Conservation (phyloP, 2,113 vertebrate species). For the Xyrauchen texanus region DNA sequence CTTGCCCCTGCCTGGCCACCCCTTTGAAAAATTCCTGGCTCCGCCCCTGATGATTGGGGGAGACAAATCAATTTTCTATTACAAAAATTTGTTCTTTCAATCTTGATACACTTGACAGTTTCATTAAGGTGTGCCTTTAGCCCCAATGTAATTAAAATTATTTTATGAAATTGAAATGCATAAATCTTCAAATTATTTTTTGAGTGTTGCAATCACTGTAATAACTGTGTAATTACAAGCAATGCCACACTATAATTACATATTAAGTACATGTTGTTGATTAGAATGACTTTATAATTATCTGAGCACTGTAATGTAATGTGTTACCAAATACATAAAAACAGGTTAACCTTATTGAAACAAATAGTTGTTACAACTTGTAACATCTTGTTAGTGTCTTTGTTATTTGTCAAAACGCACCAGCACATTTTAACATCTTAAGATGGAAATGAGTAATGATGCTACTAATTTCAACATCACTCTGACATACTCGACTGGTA, state of each 20-base stretch:
- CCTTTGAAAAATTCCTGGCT: too few relatives aligned
- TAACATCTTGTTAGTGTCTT: not conserved
- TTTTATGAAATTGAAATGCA: too few relatives aligned
- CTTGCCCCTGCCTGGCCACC: too few relatives aligned
- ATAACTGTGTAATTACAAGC: not conserved
- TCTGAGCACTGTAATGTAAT: not conserved
- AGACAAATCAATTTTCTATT: too few relatives aligned
- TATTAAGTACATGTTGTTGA: not conserved
- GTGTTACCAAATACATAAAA: not conserved
- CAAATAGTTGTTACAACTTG: not conserved
- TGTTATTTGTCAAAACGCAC: not conserved
- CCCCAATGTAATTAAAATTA: too few relatives aligned
- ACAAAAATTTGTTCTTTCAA: too few relatives aligned
- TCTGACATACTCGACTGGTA: conserved; percentile 56
- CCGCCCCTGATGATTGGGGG: too few relatives aligned
- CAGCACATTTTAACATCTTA: not conserved
- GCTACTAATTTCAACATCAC: conserved; percentile 28
- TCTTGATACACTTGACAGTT: too few relatives aligned
- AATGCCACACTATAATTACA: not conserved
- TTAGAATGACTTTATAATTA: not conserved
- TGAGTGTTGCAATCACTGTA: not conserved
- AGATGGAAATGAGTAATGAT: not conserved
- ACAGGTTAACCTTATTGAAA: not conserved
- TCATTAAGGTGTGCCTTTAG: too few relatives aligned
- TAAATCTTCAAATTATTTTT: too few relatives aligned